Base-by-base conservation (phyloP, 2,888 invertebrate genomes). In the Amblyjoppa proteus region DNA sequence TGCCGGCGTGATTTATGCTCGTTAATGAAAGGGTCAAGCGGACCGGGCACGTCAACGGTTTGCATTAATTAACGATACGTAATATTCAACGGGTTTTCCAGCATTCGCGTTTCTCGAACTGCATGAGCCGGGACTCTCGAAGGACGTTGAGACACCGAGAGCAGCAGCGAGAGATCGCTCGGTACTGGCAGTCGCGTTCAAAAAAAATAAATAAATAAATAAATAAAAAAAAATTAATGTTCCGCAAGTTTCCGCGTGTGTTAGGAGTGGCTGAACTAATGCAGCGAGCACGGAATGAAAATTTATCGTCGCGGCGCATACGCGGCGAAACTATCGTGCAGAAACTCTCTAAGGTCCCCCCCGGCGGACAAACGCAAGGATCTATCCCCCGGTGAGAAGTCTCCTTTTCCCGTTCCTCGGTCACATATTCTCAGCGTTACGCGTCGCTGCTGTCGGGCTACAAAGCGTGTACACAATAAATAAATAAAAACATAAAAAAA, bases 221-320 rank as follows among this genome's bases (percentile, higher is more conserved):
- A 7, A 38, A 38, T 7, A 1, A 41, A 41, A 41, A 41, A 41
- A 5, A 86, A 84, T 86, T 84, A 87, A 86, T 87, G 78, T 61
- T 53, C 85, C 81, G 82, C 69, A 88, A 87, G 89, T 91, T 91
- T 90, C 91, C 89, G 88, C 83, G 85, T 87, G 84, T 87, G 41
- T 41, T 88, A 89, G 90, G 88, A 90, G 91, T 89, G 92, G 90
- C 90, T 90, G 83, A 85, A 81, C 61, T 70, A 56, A 58, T 56
- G 53, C 13, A 66, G 49, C 76, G 38, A 75, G 76, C 41, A 84
- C 56, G 81, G 89, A 90, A 92, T 91, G 91, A 90, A 91, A 91
- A 92, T 92, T 92, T 91, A 91, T 92, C 89, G 89, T 87, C 87
- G 88, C 45, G 58, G 49, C 45, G n/a, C 31, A 74, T 45, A 61